Conservation (phyloP, 2,888 invertebrate species). For the Ornithoptera alexandrae region DNA sequence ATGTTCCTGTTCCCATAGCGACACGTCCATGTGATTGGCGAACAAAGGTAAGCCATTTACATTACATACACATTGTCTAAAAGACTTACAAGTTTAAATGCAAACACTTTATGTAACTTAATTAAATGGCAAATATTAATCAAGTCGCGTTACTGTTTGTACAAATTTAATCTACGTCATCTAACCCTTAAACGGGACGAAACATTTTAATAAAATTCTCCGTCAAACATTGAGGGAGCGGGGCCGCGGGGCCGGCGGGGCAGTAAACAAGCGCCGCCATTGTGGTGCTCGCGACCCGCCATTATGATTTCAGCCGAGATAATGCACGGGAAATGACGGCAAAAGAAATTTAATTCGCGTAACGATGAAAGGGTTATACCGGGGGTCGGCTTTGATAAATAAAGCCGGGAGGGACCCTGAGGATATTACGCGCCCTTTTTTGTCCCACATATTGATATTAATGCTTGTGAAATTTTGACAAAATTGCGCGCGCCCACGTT, state of each 20-base stretch:
- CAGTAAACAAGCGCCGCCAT: constrained; percentile 66
- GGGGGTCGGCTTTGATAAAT: constrained; percentile 75
- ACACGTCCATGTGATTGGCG: too few relatives aligned
- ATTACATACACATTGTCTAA: too few relatives aligned
- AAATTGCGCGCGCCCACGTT: constrained; percentile 55
- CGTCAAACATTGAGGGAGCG: constrained; percentile 74
- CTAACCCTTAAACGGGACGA: constrained; percentile 64
- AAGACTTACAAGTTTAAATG: too few relatives aligned
- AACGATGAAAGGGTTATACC: constrained; percentile 77
- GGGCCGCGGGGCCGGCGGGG: constrained; percentile 36
- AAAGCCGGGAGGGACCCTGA: constrained; percentile 66
- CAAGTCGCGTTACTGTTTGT: constrained; percentile 17
- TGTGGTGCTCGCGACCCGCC: constrained; percentile 60
- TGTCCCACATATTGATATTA: constrained; percentile 78
- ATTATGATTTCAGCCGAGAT: constrained; percentile 79
- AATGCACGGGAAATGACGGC: constrained; percentile 80
- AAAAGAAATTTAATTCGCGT: constrained; percentile 80
- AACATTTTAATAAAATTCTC: constrained; percentile 79
- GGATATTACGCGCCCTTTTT: constrained; percentile 75
- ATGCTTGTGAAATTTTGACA: constrained; percentile 75
- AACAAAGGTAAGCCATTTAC: too few relatives aligned
- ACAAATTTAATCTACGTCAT: constrained; percentile 37
- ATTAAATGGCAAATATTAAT: too few relatives aligned
- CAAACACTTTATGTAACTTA: too few relatives aligned
- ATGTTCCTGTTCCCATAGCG: too few relatives aligned